phyloP scores from a whole-genome alignment of 1,140 invertebrate species.

The Camponotus vicinus region DNA sequence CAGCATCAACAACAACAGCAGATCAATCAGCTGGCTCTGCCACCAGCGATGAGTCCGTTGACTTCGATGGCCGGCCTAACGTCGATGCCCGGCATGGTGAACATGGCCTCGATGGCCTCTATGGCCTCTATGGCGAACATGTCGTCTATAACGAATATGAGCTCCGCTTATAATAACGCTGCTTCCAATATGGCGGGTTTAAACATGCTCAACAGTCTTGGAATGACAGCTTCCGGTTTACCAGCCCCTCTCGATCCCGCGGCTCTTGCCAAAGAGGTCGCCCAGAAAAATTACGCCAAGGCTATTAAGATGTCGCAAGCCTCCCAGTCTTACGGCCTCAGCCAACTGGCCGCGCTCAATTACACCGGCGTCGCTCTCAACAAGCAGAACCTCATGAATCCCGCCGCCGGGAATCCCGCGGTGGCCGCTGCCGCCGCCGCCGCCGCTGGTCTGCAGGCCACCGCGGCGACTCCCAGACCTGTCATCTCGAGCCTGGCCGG shows the following conservation, averaged over 20 bases:
- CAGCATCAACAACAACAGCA: constrained; percentile 69
- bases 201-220: constrained; percentile 81
- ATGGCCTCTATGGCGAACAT: constrained; percentile 76
- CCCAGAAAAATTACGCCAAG: constrained; percentile 92
- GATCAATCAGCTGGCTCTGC: constrained; percentile 71
- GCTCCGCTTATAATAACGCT: constrained; percentile 71
- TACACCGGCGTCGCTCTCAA: constrained; percentile 93
- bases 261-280: constrained; percentile 91
- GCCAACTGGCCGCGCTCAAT: constrained; percentile 88
- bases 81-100: constrained; percentile 79
- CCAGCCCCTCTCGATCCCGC: constrained; percentile 86
- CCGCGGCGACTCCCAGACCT: constrained; percentile 73
- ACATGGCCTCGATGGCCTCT: constrained; percentile 77
- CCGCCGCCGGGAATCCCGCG: constrained; percentile 74
- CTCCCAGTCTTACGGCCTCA: constrained; percentile 82
- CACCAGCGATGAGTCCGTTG: constrained; percentile 79
- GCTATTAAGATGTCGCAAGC: constrained; percentile 88
- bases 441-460: constrained; percentile 75
- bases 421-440: constrained; percentile 80
- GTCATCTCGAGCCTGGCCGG: constrained; percentile 80
- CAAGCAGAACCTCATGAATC: constrained; percentile 86
- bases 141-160: constrained; percentile 77
- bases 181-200: constrained; percentile 81
- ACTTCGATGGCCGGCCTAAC: constrained; percentile 80
- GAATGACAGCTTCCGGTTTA: constrained; percentile 75